Percentiles rank a stretch among this genome's conserved stretches.
Evolutionary conservation across 2,888 invertebrate genomes (phyloP).

Genomic region (Tortrix viridana): DNA sequence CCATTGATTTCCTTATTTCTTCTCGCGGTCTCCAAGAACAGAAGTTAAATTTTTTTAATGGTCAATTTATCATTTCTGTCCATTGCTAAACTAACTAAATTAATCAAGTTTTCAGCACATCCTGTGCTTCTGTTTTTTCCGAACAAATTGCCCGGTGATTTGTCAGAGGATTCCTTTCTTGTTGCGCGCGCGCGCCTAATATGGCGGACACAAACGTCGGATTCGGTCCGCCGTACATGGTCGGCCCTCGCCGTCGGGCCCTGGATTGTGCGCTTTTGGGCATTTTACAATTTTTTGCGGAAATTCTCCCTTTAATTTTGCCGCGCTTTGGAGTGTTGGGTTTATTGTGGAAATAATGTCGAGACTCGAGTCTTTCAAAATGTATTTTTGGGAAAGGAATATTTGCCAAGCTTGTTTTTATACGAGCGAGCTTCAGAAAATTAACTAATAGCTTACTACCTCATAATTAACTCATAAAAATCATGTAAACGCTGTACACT

Average conservation of each 20-base stretch:
- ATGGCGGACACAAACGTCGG: constrained; percentile 61
- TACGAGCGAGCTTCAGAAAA: too few species aligned
- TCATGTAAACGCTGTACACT: too few species aligned
- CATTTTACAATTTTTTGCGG: constrained; percentile 29
- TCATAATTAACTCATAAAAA: too few species aligned
- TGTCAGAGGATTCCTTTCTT: constrained; percentile 77
- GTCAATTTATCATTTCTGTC: too few species aligned
- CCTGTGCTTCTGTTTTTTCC: constrained; percentile 44
- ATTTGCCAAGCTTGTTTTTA: too few species aligned
- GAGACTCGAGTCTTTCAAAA: neutral
- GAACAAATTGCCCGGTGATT: constrained; percentile 80
- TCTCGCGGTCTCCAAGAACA: too few species aligned
- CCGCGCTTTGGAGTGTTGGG: constrained; percentile 25
- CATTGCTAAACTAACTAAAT: neutral
- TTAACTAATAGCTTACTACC: too few species aligned
- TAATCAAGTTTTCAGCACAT: constrained; percentile 39
- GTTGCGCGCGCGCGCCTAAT: constrained; percentile 66
- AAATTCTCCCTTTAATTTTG: constrained; percentile 25
- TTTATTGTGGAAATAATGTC: constrained; percentile 12
- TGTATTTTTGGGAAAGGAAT: neutral
- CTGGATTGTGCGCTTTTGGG: constrained; percentile 57
- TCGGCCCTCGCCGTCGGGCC: constrained; percentile 47
- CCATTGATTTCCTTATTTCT: too few species aligned
- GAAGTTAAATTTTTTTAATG: too few species aligned
- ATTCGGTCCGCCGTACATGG: constrained; percentile 64